Evolutionary conservation across 2,797 vertebrate species (phyloP), one percentile per base, ranked within the genome.

Genomic region (Taenioides sp.): DNA sequence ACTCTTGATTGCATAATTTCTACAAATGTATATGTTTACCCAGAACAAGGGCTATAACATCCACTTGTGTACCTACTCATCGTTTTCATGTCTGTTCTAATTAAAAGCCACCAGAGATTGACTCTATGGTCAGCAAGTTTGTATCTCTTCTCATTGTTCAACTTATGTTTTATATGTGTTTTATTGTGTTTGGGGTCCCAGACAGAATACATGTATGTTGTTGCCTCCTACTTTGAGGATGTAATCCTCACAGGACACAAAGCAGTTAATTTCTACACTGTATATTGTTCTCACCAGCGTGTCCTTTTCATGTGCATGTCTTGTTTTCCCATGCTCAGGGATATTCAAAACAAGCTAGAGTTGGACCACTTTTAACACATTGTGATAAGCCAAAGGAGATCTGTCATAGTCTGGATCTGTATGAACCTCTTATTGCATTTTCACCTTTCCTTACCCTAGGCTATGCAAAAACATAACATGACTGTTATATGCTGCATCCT

Each of bases 391-490:
- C 89, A 91, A 91, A 91, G 87, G 84, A 70, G 69, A 78, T 55
- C 27, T 63, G 68, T 74, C n/a, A 47, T 50, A 57, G 55, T 73
- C 49, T 34, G 63, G 17, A 28, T 63, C 62, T 12, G 20, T 73
- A 18, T 58, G 6, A 69, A 28, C 54, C 20, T 31, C 40, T 62
- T 68, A 74, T 62, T 76, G 65, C 84, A 73, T 87, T 84, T 49
- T 66, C 80, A 78, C 74, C 80, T 87, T 85, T 88, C 76, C 78
- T 73, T 76, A 88, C 80, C 86, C 89, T 82, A 86, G 89, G 90
- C 94, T 94, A 95, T 95, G 94, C 93, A 95, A 92, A 79, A 82
- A 79, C 66, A 75, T 77, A 76, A 78, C 84, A 81, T 67, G 82
- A 86, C 90, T 90, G 87, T 89, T 85, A 82, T 70, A 92, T 92